Evolutionary conservation across 2,797 vertebrate species (phyloP).

Genomic region (Aratinga solstitialis): DNA sequence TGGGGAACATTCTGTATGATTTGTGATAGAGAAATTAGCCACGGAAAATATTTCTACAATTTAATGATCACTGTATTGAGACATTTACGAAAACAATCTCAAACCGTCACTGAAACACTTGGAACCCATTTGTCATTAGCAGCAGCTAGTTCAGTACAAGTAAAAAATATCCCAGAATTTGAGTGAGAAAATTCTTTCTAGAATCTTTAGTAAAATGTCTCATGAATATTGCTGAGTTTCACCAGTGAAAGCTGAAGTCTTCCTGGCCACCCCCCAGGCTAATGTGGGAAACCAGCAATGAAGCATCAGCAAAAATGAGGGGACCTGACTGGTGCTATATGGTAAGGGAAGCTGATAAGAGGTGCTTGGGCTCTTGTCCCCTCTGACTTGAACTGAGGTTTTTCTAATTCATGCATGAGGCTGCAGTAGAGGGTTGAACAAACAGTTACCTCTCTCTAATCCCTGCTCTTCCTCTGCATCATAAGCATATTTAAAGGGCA

Average conservation of each 20-base stretch:
- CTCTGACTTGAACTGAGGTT: background rate
- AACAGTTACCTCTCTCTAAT: background rate
- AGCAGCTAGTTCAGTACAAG: background rate
- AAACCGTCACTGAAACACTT: background rate
- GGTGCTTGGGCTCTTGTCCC: background rate
- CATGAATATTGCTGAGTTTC: background rate
- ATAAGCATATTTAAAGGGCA: slow-evolving; percentile 17
- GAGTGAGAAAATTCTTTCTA: background rate
- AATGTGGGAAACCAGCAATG: background rate
- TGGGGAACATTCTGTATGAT: background rate
- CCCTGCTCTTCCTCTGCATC: slow-evolving; percentile 15
- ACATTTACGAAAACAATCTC: background rate
- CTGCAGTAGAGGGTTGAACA: background rate
- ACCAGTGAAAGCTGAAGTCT: background rate
- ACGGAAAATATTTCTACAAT: background rate
- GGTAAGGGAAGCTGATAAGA: background rate
- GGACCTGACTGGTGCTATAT: background rate
- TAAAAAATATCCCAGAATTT: background rate
- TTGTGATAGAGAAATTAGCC: background rate
- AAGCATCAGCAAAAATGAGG: background rate
- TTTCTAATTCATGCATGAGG: background rate
- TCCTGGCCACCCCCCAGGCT: background rate
- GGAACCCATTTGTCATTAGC: background rate
- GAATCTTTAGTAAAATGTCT: background rate
- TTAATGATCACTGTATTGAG: background rate